These are phyloP conservation scores for Neofelis nebulosa DNA, from an alignment of 2,113 vertebrate genomes.

Conservation along the genomic window DNA sequence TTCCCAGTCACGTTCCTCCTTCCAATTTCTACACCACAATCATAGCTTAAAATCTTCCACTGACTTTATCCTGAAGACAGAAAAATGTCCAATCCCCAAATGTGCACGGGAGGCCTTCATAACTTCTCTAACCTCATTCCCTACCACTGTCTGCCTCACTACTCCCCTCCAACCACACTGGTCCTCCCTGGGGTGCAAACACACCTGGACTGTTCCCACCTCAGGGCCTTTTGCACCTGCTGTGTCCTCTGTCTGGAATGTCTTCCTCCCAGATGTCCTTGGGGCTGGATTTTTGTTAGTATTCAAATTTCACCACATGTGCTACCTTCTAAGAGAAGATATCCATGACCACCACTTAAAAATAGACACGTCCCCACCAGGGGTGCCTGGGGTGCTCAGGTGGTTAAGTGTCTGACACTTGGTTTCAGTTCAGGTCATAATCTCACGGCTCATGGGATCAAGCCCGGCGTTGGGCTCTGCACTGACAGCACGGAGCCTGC, in stretches of 20 bases:
- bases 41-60: neutral
- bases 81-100: neutral
- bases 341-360: neutral
- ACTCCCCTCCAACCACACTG: neutral
- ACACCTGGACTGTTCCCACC: neutral
- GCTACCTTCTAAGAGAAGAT: neutral
- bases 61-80: neutral
- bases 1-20: neutral
- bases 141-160: neutral
- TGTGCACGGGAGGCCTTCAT: neutral
- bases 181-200: neutral
- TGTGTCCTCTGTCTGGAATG: neutral
- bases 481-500: too few relatives aligned
- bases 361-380: neutral
- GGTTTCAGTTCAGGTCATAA: too few relatives aligned
- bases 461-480: too few relatives aligned
- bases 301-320: neutral
- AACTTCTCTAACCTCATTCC: neutral
- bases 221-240: neutral
- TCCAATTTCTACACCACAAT: neutral
- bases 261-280: neutral
- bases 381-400: too few relatives aligned
- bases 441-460: too few relatives aligned
- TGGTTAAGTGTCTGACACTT: too few relatives aligned
- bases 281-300: neutral